Conservation (phyloP, 2,888 invertebrate genomes). For the Eretmocerus hayati region DNA sequence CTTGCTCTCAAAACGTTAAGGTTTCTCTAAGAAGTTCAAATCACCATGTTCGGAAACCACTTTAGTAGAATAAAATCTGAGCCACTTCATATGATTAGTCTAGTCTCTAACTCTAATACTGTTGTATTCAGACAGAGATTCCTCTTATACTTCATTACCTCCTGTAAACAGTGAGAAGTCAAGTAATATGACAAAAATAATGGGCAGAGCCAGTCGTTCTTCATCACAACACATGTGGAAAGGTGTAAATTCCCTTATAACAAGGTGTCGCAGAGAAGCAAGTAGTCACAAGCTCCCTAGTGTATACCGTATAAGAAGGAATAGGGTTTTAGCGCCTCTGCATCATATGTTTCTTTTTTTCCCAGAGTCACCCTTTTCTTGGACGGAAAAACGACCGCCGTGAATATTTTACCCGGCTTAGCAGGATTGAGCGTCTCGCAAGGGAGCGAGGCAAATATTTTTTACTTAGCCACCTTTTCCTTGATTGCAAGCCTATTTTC, state of each 20-base stretch:
- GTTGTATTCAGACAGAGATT: too few relatives aligned
- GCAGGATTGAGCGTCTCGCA: conserved; percentile 8
- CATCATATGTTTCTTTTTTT: conserved; percentile 3
- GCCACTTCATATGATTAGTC: too few relatives aligned
- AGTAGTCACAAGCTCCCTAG: neutral
- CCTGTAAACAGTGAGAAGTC: too few relatives aligned
- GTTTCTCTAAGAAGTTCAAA: too few relatives aligned
- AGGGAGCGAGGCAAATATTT: conserved; percentile 6
- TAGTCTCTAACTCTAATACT: too few relatives aligned
- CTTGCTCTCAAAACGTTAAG: too few relatives aligned
- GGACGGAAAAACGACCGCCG: conserved; percentile 20
- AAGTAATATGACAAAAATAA: too few relatives aligned
- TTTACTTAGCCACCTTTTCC: neutral
- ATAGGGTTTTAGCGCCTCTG: conserved; percentile 6
- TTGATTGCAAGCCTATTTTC: neutral
- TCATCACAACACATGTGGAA: too few relatives aligned
- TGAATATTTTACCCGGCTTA: conserved; percentile 34
- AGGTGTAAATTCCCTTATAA: conserved; percentile 15
- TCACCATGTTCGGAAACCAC: too few relatives aligned
- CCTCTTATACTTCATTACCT: too few relatives aligned
- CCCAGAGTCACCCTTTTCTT: neutral
- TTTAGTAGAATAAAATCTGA: too few relatives aligned
- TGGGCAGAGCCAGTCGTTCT: too few relatives aligned
- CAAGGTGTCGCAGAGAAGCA: conserved; percentile 7
- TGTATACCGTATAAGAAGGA: conserved; percentile 2